A percentile compares a stretch with the other conserved stretches of the same genome.
These are phyloP conservation scores for Ectemnius lituratus DNA, from an alignment of 2,888 invertebrate genomes.

Conservation along the genomic window DNA sequence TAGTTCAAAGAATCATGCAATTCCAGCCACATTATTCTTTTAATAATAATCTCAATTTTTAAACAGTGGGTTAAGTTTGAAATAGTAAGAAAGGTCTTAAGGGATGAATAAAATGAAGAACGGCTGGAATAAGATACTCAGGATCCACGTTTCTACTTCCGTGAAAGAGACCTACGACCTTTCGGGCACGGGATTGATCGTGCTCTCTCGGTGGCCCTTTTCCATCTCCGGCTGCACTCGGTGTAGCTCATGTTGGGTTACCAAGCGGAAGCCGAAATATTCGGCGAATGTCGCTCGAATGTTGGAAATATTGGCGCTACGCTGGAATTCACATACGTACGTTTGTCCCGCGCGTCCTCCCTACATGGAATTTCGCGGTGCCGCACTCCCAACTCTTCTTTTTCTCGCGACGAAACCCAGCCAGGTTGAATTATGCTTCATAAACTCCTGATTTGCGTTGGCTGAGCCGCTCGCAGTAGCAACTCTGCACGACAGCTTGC, in stretches of 20 bases:
- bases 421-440: slow-evolving; percentile 2
- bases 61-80: no score
- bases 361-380: slow-evolving; percentile 34
- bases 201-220: slow-evolving; percentile 6
- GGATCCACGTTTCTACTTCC: no score
- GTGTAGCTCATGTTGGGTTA: background rate
- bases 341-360: background rate
- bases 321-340: slow-evolving; percentile 30
- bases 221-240: slow-evolving; percentile 10
- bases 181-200: no score
- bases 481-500: no score
- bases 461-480: background rate
- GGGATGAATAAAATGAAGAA: no score
- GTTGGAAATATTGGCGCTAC: slow-evolving; percentile 35
- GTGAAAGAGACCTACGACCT: no score
- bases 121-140: no score
- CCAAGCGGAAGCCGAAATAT: slow-evolving; percentile 24
- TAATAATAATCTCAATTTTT: no score
- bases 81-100: no score
- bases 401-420: background rate
- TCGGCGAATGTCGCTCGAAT: slow-evolving; percentile 29
- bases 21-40: no score
- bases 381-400: background rate
- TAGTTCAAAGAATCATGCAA: no score
- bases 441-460: background rate